phyloP scores from a whole-genome alignment of 2,888 invertebrate genomes.

The Axea sp. region DNA sequence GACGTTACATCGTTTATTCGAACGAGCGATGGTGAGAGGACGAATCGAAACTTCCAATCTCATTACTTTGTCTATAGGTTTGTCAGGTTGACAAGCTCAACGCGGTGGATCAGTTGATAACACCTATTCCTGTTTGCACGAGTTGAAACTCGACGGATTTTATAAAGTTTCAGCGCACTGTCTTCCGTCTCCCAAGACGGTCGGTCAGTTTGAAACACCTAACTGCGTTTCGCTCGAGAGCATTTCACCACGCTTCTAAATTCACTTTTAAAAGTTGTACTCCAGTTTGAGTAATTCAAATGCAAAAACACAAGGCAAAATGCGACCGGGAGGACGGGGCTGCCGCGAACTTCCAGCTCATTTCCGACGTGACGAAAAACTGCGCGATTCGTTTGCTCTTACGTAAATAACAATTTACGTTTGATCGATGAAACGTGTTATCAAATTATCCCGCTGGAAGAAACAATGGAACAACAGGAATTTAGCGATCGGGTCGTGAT shows the following conservation, averaged over 20 bases:
- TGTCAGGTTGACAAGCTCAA: constrained; percentile 29
- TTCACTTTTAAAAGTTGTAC: constrained; percentile 44
- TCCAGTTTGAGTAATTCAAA: constrained; percentile 24
- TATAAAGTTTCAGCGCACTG: constrained; percentile 26
- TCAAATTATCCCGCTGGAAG: constrained; percentile 10
- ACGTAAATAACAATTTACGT: constrained; percentile 12
- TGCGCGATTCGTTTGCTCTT: constrained; percentile 13
- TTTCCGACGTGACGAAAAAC: constrained; percentile 16
- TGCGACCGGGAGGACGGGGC: background rate
- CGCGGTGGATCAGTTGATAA: constrained; percentile 46
- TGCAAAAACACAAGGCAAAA: constrained; percentile 1
- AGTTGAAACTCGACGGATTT: constrained; percentile 37
- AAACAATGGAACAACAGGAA: constrained; percentile 31
- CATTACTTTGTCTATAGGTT: constrained; percentile 39
- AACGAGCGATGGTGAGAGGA: background rate
- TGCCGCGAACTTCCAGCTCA: constrained; percentile 1
- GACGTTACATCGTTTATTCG: constrained; percentile 9
- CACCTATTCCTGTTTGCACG: constrained; percentile 39
- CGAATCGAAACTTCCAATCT: constrained; percentile 27
- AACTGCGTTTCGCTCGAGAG: constrained; percentile 39
- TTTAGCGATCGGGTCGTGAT: constrained; percentile 11
- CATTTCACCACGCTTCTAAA: constrained; percentile 18
- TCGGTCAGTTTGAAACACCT: constrained; percentile 52
- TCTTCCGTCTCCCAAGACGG: constrained; percentile 27
- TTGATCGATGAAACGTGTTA: constrained; percentile 27